Percentiles rank a stretch among this genome's conserved stretches.
Conservation (phyloP, 1,140 invertebrate genomes). For the Trinorchestia longiramus region DNA sequence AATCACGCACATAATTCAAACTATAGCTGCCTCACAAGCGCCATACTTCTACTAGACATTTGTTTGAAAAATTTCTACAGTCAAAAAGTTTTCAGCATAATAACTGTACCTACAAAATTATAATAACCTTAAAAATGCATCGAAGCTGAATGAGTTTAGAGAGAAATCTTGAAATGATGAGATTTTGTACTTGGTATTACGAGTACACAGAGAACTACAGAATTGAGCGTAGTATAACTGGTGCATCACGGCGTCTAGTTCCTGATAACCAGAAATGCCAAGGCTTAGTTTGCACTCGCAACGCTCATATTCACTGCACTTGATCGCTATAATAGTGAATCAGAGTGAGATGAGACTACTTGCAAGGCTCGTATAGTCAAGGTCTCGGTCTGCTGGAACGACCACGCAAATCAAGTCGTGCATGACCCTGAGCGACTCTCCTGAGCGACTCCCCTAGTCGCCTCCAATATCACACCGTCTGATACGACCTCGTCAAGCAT, state of each 20-base stretch:
- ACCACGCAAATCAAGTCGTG: not conserved
- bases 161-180: too few species aligned
- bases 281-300: not conserved
- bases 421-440: not conserved
- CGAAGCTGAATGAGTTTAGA: too few species aligned
- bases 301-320: not conserved
- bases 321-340: not conserved
- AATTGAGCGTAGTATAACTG: too few species aligned
- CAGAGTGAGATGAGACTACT: not conserved
- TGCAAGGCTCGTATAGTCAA: not conserved
- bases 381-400: not conserved
- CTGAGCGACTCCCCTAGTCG: not conserved
- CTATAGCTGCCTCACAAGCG: not conserved
- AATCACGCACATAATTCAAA: not conserved
- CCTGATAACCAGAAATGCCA: not conserved
- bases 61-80: too few species aligned
- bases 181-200: too few species aligned
- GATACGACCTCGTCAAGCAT: not conserved
- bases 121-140: too few species aligned
- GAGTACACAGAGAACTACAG: too few species aligned
- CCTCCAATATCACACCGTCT: not conserved
- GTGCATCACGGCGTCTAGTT: too few species aligned
- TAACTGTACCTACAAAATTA: too few species aligned
- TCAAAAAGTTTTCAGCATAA: too few species aligned
- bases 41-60: too few species aligned